phyloP scores from a whole-genome alignment of 2,797 vertebrate species.

The Lerista edwardsae region DNA sequence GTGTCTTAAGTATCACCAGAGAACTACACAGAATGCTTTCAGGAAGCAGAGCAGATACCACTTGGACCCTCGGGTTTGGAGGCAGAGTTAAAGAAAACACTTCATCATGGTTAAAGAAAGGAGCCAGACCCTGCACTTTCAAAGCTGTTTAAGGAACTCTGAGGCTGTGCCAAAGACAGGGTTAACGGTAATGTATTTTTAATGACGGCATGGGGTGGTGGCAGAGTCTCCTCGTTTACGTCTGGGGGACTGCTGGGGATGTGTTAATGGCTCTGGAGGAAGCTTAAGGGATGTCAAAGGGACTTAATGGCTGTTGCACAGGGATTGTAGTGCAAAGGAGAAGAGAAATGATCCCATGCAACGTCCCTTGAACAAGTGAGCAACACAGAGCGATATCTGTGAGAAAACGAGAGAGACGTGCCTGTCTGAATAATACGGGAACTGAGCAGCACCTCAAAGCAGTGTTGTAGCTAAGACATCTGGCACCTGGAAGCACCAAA shows the following conservation, averaged over 20 bases:
- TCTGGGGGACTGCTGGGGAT: not conserved
- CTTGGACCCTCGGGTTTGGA: not conserved
- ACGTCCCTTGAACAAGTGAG: not conserved
- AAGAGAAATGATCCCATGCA: not conserved
- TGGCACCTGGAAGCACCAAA: too few species aligned
- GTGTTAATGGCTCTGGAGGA: slow-evolving; percentile 18
- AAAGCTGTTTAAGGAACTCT: not conserved
- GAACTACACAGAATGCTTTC: not conserved
- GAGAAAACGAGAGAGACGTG: too few species aligned
- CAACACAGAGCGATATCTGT: not conserved
- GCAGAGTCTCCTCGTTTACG: not conserved
- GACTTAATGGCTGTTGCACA: not conserved
- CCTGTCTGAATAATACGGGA: not conserved
- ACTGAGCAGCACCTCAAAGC: too few species aligned
- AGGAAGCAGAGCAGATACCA: not conserved
- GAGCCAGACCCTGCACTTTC: not conserved
- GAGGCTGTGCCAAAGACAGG: not conserved
- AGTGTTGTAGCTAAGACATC: too few species aligned
- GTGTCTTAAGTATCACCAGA: too few species aligned
- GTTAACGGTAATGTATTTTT: slow-evolving; percentile 21
- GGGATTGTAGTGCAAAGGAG: not conserved
- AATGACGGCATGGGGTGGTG: not conserved
- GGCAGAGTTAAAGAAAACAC: not conserved
- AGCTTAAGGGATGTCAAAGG: not conserved
- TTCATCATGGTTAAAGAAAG: slow-evolving; percentile 2